These are phyloP conservation scores for Bombus waltoni DNA, from an alignment of 1,140 invertebrate genomes.

Conservation along the genomic window DNA sequence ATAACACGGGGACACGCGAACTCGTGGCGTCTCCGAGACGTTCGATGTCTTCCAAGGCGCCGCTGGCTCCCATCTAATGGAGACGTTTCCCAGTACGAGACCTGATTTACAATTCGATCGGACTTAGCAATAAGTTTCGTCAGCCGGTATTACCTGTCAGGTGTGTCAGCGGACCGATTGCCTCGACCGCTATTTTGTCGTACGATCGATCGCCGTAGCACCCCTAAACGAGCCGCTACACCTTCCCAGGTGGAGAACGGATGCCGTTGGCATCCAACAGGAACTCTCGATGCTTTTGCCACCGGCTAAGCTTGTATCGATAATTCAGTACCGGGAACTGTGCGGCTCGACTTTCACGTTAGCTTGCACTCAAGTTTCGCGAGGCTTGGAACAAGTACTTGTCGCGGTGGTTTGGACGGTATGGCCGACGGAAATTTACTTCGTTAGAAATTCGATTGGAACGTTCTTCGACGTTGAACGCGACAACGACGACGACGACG, in stretches of 20 bases:
- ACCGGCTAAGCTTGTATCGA: slow-evolving; percentile 67
- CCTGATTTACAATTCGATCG: slow-evolving; percentile 68
- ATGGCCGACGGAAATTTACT: slow-evolving; percentile 15
- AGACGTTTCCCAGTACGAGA: slow-evolving; percentile 62
- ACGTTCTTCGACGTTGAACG: not conserved
- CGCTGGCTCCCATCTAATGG: slow-evolving; percentile 55
- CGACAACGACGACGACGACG: not conserved
- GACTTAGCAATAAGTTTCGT: slow-evolving; percentile 66
- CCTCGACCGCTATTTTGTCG: slow-evolving; percentile 56
- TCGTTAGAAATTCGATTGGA: not conserved
- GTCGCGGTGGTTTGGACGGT: not conserved
- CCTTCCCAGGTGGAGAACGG: not conserved
- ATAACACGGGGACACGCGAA: slow-evolving; percentile 4
- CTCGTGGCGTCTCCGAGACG: not conserved
- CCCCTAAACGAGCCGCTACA: not conserved
- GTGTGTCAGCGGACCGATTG: slow-evolving; percentile 63
- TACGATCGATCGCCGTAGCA: slow-evolving; percentile 57
- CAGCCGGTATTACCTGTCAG: slow-evolving; percentile 68
- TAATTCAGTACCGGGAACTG: slow-evolving; percentile 57
- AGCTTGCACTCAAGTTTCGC: slow-evolving; percentile 45
- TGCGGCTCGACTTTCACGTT: slow-evolving; percentile 44
- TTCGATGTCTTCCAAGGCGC: slow-evolving; percentile 7
- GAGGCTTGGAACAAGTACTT: not conserved
- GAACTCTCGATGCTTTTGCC: slow-evolving; percentile 51
- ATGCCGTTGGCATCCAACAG: slow-evolving; percentile 26